Percentiles rank a stretch among this genome's conserved stretches.
Evolutionary conservation across 1,140 invertebrate species (phyloP).

Genomic region (Tetramorium simillimum): DNA sequence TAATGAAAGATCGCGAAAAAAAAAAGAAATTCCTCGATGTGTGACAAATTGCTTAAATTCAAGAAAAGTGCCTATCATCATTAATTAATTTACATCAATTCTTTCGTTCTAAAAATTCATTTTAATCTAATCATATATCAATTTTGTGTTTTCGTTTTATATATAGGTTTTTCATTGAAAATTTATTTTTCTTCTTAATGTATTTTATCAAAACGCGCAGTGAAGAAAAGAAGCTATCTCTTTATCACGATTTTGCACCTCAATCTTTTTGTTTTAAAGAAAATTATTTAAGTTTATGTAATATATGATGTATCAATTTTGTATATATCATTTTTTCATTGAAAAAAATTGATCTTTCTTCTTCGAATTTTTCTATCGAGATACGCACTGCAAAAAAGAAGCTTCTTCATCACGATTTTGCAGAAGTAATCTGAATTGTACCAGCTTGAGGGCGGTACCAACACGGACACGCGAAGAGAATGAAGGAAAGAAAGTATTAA

Average conservation of each 20-base stretch:
- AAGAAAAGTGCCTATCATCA: not conserved
- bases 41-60: not conserved
- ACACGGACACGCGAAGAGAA: not conserved
- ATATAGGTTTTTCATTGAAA: not conserved
- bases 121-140: not conserved
- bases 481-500: slow-evolving; percentile 28
- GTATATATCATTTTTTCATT: not conserved
- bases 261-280: not conserved
- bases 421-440: not conserved
- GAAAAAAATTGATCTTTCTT: not conserved
- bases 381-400: not conserved
- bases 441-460: not conserved
- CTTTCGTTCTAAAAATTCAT: not conserved
- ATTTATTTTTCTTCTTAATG: not conserved
- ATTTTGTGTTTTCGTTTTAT: not conserved
- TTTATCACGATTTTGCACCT: not conserved
- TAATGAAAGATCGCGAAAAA: not conserved
- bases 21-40: not conserved
- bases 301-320: no score
- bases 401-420: not conserved
- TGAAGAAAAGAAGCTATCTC: not conserved
- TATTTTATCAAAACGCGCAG: not conserved
- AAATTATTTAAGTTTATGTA: not conserved
- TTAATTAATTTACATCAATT: not conserved
- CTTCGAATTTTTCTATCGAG: not conserved